Conservation (phyloP, 1,140 invertebrate species). For the Drosophila sturtevanti region DNA sequence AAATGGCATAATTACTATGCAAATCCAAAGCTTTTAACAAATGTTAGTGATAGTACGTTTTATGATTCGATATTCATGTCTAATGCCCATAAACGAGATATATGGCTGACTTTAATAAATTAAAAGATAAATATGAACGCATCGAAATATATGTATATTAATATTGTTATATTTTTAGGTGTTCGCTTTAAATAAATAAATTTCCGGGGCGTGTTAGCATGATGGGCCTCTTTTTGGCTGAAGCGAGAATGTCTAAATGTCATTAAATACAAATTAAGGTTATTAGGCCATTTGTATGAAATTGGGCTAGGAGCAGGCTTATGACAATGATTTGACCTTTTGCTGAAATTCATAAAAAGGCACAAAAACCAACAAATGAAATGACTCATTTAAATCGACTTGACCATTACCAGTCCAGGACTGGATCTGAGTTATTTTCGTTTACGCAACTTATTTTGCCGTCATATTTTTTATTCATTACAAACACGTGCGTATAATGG, state of each 20-base stretch:
- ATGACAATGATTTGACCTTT: conserved; percentile 61
- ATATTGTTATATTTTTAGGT: conserved; percentile 52
- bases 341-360: conserved; percentile 37
- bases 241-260: conserved; percentile 42
- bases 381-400: conserved; percentile 37
- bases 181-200: conserved; percentile 31
- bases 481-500: conserved; percentile 42
- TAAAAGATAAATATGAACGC: conserved; percentile 6
- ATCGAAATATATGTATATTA: neutral
- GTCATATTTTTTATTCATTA: conserved; percentile 39
- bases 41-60: neutral
- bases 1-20: conserved; percentile 5
- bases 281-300: conserved; percentile 39
- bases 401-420: conserved; percentile 19
- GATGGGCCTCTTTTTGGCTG: neutral
- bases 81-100: conserved; percentile 2
- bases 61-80: neutral
- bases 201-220: conserved; percentile 30
- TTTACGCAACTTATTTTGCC: conserved; percentile 29
- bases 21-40: conserved; percentile 7
- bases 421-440: conserved; percentile 33
- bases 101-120: conserved; percentile 1
- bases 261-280: conserved; percentile 62
- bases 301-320: conserved; percentile 5
- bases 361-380: conserved; percentile 37